Evolutionary conservation across 1,140 invertebrate species (phyloP).

Genomic region (Ceratosolen solmsi): DNA sequence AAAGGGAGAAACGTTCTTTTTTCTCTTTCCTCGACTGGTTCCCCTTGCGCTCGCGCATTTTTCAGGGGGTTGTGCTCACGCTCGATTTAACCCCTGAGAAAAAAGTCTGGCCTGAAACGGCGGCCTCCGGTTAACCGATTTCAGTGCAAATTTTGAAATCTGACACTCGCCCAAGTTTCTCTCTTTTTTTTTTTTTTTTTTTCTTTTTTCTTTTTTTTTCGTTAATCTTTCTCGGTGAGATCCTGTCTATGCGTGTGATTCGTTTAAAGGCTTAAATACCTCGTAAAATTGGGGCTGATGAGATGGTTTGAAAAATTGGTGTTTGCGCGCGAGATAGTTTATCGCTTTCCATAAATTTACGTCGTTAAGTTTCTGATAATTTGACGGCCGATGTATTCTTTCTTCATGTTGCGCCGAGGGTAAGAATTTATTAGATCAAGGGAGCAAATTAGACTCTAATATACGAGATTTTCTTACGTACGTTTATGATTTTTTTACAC

Average conservation of each 20-base stretch:
- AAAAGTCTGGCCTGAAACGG: constrained; percentile 57
- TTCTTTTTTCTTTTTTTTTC: not conserved
- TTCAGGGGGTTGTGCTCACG: constrained; percentile 57
- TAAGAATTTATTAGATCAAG: constrained; percentile 28
- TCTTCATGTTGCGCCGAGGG: not conserved
- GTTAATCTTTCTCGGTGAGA: constrained; percentile 40
- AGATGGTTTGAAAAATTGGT: constrained; percentile 43
- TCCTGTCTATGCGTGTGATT: constrained; percentile 54
- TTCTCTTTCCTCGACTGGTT: constrained; percentile 36
- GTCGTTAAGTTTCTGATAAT: constrained; percentile 32
- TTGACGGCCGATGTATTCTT: constrained; percentile 20
- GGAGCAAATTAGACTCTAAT: constrained; percentile 20
- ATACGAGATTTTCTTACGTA: constrained; percentile 5
- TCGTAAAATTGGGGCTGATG: constrained; percentile 68
- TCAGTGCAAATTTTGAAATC: constrained; percentile 69
- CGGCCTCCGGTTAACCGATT: constrained; percentile 71
- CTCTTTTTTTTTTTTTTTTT: constrained; percentile 50
- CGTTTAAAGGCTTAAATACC: constrained; percentile 73
- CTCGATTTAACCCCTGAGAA: constrained; percentile 75
- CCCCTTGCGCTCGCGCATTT: constrained; percentile 55
- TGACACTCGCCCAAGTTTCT: constrained; percentile 51
- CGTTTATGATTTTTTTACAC: not conserved
- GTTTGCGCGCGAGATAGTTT: not conserved
- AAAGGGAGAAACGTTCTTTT: constrained; percentile 46
- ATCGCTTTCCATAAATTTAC: constrained; percentile 42